Evolutionary conservation across 2,797 vertebrate species (phyloP), one percentile per base, ranked within the genome.

Genomic region (Mormyrops attenuatus): DNA sequence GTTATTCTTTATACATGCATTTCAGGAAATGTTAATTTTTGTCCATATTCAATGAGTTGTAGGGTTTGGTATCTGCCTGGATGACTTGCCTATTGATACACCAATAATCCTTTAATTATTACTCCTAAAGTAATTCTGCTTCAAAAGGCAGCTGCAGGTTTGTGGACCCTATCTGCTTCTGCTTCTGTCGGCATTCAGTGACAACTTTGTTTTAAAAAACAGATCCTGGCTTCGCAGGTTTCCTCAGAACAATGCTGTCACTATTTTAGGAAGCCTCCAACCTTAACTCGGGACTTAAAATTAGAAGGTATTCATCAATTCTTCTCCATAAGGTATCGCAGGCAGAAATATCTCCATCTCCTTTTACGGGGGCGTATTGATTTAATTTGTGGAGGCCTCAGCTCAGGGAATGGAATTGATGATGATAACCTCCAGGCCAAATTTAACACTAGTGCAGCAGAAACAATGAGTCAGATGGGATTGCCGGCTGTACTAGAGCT

Each of bases 231-330:
- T 47, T 44, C 3, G 6, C 38, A 20, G 44, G 80, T n/a, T 77
- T 15, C 69, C 38, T 49, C 80, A n/a, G 41, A 84, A 84, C 41
- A 84, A 44, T 82, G 88, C 30, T 38, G 8, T 88, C 44, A 47
- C 38, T 80, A 38, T 38, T 80, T 88, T 38, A 34, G 26, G 47
- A 88, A 22, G 34, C 69, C 77, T 63, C 30, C n/a, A 17, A 89
- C 15, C 20, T 84, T 44, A 84, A n/a, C 20, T 49, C 2, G 17
- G 26, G 80, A 22, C 41, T 49, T 77, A 84, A 84, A 84, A 49
- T 84, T 84, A 84, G 80, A 84, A 5, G 80, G 17, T 84, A 22
- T 84, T 84, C 80, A 84, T 84, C 44, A 84, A 20, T 84, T 44
- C 80, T 84, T 49, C 44, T 22, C 38, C 38, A 49, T 49, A 60